Percentiles rank a stretch among this genome's conserved stretches.
Evolutionary conservation across 2,797 vertebrate species (phyloP).

Genomic region (Bradypodion ventrale): DNA sequence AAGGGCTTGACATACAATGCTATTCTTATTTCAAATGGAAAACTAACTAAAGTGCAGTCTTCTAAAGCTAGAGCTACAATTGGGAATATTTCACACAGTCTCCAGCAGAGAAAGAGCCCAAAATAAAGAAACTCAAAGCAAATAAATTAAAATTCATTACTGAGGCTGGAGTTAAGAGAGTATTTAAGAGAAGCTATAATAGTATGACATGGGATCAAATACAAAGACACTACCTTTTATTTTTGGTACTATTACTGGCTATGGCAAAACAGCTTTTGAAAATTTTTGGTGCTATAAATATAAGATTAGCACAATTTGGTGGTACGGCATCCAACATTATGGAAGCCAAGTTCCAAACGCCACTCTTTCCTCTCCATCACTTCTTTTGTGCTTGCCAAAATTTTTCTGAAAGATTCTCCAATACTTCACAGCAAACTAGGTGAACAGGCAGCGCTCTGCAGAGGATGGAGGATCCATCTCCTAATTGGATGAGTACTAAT

Average conservation of each 20-base stretch:
- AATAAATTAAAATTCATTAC: slow-evolving; percentile 2
- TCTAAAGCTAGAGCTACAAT: background rate
- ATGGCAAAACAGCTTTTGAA: background rate
- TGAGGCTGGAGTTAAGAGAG: background rate
- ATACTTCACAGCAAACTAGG: background rate
- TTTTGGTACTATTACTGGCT: background rate
- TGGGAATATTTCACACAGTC: background rate
- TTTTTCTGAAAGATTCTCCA: background rate
- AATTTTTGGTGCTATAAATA: background rate
- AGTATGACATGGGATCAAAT: background rate
- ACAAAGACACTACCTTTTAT: background rate
- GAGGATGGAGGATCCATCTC: background rate
- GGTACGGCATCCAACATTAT: background rate
- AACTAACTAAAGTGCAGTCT: background rate
- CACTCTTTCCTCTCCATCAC: background rate
- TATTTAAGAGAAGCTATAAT: background rate
- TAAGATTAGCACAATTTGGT: background rate
- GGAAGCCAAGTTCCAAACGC: background rate
- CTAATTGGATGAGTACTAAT: background rate
- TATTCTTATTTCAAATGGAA: slow-evolving; percentile 1
- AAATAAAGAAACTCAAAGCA: background rate
- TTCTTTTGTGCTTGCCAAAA: background rate
- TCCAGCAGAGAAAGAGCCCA: background rate
- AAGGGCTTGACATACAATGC: slow-evolving; percentile 56
- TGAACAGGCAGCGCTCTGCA: background rate